phyloP scores from a whole-genome alignment of 2,888 invertebrate species.

The Leptinotarsa juncta region DNA sequence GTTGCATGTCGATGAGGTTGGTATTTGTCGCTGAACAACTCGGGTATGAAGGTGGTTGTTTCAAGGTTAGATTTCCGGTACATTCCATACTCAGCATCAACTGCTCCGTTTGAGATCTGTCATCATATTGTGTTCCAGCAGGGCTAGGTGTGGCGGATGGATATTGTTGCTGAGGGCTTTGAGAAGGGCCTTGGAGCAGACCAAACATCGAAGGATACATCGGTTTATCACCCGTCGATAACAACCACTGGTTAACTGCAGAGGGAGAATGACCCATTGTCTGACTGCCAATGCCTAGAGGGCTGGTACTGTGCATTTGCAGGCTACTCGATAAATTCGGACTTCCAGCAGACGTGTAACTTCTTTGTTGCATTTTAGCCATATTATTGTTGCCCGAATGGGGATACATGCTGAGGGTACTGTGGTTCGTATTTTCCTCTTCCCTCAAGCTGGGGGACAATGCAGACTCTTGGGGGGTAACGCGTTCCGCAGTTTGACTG shows the following conservation, averaged over 20 bases:
- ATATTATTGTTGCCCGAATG: slow-evolving; percentile 60
- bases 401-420: slow-evolving; percentile 72
- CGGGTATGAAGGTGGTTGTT: slow-evolving; percentile 74
- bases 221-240: slow-evolving; percentile 76
- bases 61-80: slow-evolving; percentile 68
- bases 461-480: slow-evolving; percentile 68
- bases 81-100: slow-evolving; percentile 74
- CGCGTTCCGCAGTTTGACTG: slow-evolving; percentile 68
- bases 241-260: slow-evolving; percentile 77
- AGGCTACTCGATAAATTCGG: slow-evolving; percentile 66
- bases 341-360: slow-evolving; percentile 78
- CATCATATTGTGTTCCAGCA: slow-evolving; percentile 74
- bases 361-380: slow-evolving; percentile 57
- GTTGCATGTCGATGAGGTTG: slow-evolving; percentile 69
- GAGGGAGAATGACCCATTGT: slow-evolving; percentile 69
- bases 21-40: slow-evolving; percentile 67
- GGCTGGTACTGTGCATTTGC: slow-evolving; percentile 62
- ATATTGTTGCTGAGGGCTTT: slow-evolving; percentile 71
- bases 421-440: slow-evolving; percentile 80
- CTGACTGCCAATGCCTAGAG: slow-evolving; percentile 64
- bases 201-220: slow-evolving; percentile 75
- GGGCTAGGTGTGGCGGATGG: slow-evolving; percentile 68
- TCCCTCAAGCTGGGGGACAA: slow-evolving; percentile 76
- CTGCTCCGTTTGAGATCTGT: slow-evolving; percentile 71
- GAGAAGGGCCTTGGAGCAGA: slow-evolving; percentile 69